These are phyloP conservation scores for Bos indicus DNA, from an alignment of 2,113 vertebrate species.

Conservation along the genomic window DNA sequence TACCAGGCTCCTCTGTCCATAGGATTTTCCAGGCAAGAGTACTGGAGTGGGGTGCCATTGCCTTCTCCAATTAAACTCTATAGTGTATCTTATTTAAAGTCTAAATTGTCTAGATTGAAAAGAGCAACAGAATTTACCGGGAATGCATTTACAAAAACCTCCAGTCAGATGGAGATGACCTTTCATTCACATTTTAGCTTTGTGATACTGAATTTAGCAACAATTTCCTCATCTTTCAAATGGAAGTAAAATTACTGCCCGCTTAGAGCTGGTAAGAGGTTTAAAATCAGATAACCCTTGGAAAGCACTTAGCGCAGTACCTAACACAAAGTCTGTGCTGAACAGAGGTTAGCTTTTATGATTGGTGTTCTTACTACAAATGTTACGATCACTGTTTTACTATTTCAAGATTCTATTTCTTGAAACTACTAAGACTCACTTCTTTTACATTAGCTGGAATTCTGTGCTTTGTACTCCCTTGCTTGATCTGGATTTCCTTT, in stretches of 20 bases:
- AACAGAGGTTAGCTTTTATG: neutral
- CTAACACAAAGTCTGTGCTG: neutral
- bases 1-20: too few relatives aligned
- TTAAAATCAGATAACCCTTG: neutral
- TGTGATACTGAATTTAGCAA: neutral
- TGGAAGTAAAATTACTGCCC: neutral
- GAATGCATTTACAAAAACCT: slow-evolving; percentile 12
- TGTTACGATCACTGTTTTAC: neutral
- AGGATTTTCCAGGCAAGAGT: too few relatives aligned
- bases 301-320: neutral
- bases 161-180: neutral
- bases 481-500: neutral
- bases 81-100: neutral
- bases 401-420: neutral
- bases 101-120: neutral
- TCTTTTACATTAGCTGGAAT: neutral
- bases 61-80: neutral
- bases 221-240: slow-evolving; percentile 36
- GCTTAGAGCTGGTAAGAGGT: neutral
- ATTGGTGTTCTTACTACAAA: neutral
- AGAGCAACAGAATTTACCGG: neutral
- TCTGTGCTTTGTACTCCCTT: neutral
- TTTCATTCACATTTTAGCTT: neutral
- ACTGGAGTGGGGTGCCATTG: too few relatives aligned
- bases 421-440: neutral